Conservation (phyloP, 2,113 vertebrate genomes). For the Poeciliopsis retropinna region DNA sequence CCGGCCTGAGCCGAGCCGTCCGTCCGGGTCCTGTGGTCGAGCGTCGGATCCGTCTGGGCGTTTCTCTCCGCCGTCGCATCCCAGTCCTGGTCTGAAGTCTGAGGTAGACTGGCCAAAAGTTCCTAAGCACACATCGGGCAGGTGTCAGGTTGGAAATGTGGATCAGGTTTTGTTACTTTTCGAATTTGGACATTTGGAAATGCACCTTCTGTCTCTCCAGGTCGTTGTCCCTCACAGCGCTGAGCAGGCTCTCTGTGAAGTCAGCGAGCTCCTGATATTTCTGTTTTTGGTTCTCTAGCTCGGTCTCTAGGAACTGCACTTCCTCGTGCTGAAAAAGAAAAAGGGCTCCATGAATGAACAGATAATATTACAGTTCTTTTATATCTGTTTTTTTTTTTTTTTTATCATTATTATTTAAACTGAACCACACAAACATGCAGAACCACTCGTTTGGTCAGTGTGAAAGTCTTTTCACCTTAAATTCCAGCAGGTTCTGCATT, state of each 20-base stretch:
- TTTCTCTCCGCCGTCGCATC: conserved; percentile 82
- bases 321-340: conserved; percentile 89
- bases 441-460: not conserved
- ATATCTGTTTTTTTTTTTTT: too few relatives aligned
- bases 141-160: conserved; percentile 1
- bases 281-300: conserved; percentile 93
- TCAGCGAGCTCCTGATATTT: conserved; percentile 90
- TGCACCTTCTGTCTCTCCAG: conserved; percentile 92
- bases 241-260: conserved; percentile 91
- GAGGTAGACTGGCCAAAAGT: conserved; percentile 95
- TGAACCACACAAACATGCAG: not conserved
- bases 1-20: not conserved
- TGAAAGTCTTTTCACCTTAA: conserved; percentile 83
- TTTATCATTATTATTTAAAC: not conserved
- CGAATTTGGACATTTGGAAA: not conserved
- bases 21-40: conserved; percentile 67
- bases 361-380: not conserved
- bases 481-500: conserved; percentile 91
- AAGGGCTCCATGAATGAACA: not conserved
- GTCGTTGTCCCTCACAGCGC: conserved; percentile 89
- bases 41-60: conserved; percentile 62
- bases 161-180: not conserved
- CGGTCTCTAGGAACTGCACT: conserved; percentile 92
- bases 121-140: conserved; percentile 75
- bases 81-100: conserved; percentile 89